Conservation (phyloP, 2,797 vertebrate genomes). For the Xenops minutus region DNA sequence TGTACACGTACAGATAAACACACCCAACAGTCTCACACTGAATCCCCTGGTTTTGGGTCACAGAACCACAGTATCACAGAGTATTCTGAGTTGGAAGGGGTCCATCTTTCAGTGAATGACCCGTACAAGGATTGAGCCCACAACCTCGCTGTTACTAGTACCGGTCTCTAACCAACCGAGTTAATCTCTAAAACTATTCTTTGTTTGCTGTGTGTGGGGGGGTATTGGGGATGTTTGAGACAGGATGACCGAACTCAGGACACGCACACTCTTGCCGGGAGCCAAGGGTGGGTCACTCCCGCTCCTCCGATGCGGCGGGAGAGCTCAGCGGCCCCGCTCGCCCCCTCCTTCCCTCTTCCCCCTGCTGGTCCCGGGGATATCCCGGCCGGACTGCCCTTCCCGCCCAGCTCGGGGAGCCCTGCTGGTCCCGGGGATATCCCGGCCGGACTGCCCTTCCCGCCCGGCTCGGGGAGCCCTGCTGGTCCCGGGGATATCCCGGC, state of each 20-base stretch:
- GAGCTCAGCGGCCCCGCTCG: rapidly evolving
- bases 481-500: too few relatives aligned
- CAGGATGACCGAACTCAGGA: neutral
- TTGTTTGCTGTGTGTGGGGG: too few relatives aligned
- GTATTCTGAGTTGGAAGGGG: neutral
- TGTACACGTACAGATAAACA: neutral
- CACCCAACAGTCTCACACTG: rapidly evolving
- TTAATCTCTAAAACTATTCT: too few relatives aligned
- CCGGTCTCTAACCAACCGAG: neutral
- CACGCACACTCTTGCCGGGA: neutral
- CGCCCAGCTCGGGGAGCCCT: neutral
- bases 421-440: neutral
- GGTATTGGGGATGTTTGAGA: neutral
- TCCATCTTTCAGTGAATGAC: neutral
- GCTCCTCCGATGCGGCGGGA: neutral
- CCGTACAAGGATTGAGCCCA: neutral
- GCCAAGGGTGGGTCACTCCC: neutral
- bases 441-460: neutral
- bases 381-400: neutral
- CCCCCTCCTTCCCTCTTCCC: too few relatives aligned
- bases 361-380: neutral
- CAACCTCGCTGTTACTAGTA: neutral
- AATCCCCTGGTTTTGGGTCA: neutral
- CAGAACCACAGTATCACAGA: too few relatives aligned
- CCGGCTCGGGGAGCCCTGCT: neutral